Conservation (phyloP, 2,888 invertebrate species). For the Amphipoea oculea region DNA sequence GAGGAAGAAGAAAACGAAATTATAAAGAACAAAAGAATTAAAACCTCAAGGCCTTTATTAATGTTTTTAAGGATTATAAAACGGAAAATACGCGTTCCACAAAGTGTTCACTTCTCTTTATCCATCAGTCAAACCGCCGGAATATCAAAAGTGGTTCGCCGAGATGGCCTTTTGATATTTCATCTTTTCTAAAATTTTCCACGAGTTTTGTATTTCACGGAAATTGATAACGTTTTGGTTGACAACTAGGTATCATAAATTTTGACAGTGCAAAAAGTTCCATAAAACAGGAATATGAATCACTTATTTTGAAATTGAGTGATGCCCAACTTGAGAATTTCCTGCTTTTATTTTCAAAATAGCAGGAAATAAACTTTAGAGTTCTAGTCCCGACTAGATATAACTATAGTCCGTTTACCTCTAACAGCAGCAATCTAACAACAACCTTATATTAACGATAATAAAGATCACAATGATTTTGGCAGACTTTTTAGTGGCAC, state of each 20-base stretch:
- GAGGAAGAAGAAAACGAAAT: background rate
- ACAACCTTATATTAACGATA: too few relatives aligned
- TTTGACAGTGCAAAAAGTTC: background rate
- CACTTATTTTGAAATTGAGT: background rate
- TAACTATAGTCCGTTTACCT: too few relatives aligned
- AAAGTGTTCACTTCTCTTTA: constrained; percentile 4
- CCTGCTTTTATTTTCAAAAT: background rate
- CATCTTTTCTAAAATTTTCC: background rate
- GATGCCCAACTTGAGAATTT: background rate
- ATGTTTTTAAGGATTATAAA: background rate
- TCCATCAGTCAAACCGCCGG: background rate
- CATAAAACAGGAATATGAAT: background rate
- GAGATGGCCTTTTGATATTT: background rate
- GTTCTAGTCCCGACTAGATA: background rate
- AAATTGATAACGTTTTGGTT: constrained; percentile 2
- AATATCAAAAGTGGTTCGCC: background rate
- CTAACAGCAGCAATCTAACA: too few relatives aligned
- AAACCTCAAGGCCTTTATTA: background rate
- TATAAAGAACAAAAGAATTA: background rate
- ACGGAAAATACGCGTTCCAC: background rate
- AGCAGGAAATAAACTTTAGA: too few relatives aligned
- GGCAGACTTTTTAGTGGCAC: too few relatives aligned
- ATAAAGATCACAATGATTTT: too few relatives aligned
- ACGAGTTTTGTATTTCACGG: background rate
- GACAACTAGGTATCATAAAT: background rate